Percentiles rank a stretch among this genome's conserved stretches.
phyloP scores from a whole-genome alignment of 2,797 vertebrate genomes.

The Xenops minutus region DNA sequence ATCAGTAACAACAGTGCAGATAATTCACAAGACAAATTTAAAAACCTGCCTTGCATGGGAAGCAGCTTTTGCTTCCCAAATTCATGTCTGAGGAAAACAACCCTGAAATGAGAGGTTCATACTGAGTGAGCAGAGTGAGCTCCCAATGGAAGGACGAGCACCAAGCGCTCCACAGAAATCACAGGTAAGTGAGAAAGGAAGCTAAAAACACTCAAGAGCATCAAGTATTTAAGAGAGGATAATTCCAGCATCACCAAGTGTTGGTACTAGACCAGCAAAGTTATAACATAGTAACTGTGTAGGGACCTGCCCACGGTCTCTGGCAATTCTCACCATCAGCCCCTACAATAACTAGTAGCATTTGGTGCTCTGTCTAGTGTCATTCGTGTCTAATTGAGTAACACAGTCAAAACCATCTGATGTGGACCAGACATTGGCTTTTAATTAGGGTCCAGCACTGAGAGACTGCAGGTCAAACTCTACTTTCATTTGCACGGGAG shows the following conservation, averaged over 20 bases:
- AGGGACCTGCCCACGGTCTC: constrained; percentile 63
- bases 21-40: neutral
- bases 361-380: constrained; percentile 75
- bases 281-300: constrained; percentile 63
- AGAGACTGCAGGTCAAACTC: constrained; percentile 72
- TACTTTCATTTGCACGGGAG: constrained; percentile 50
- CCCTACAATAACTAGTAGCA: constrained; percentile 75
- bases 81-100: neutral
- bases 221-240: constrained; percentile 14
- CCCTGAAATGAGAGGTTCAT: neutral
- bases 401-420: constrained; percentile 86
- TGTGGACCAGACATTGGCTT: constrained; percentile 75
- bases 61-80: neutral
- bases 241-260: constrained; percentile 58
- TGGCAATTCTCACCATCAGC: constrained; percentile 79
- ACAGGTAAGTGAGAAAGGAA: neutral
- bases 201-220: neutral
- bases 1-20: neutral
- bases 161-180: neutral
- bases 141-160: neutral
- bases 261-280: constrained; percentile 61
- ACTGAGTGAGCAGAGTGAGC: neutral
- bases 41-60: neutral
- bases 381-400: constrained; percentile 79
- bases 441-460: constrained; percentile 82